Evolutionary conservation across 2,113 vertebrate genomes (phyloP), one percentile per base, ranked within the genome.

Genomic region (Tichodroma muraria): DNA sequence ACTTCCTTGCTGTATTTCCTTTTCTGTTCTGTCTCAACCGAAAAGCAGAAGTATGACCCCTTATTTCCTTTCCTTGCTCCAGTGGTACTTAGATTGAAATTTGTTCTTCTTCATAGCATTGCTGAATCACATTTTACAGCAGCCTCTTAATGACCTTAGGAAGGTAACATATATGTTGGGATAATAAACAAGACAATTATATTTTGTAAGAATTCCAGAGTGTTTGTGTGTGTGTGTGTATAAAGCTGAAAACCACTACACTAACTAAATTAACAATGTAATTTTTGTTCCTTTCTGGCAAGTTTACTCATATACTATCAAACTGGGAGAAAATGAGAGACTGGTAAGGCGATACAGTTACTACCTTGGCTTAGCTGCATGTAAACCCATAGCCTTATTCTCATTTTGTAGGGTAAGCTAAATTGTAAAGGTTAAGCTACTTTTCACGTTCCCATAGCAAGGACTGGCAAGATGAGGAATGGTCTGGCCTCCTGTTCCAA

Each of bases 161-260:
- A 78, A 42, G 38, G 15, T 37, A 69, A 60, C 8, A 15, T 24
- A 33, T 3, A 33, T 68, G 13, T 42, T 75, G 31, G 75, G 33
- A 56, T 40, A 21, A 53, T 69, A 76, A 68, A 77, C 20, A 76
- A 73, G 25, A 73, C 49, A 70, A 59, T 37, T 45, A 11, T 7
- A 33, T 63, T 82, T 93, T 71, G 6, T n/a, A 65, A 59, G 47
- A 84, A 87, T 71, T 59, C 8, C 23, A 14, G 30, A n/a, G 17
- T 1, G 0, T 20, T 9, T 56, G 5, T 22, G 21, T 40, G 22
- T 1, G 0, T 22, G 10, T 50, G 4, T 22, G 2, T 76, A 23
- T 75, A 69, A 90, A 80, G 53, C 54, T 1, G 3, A 59, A 75
- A 76, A 33, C 4, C 42, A 70, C 22, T n/a, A n/a, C n/a, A n/a